Evolutionary conservation across 2,888 invertebrate genomes (phyloP), one percentile per base, ranked within the genome.

Genomic region (Poecilus cupreus): DNA sequence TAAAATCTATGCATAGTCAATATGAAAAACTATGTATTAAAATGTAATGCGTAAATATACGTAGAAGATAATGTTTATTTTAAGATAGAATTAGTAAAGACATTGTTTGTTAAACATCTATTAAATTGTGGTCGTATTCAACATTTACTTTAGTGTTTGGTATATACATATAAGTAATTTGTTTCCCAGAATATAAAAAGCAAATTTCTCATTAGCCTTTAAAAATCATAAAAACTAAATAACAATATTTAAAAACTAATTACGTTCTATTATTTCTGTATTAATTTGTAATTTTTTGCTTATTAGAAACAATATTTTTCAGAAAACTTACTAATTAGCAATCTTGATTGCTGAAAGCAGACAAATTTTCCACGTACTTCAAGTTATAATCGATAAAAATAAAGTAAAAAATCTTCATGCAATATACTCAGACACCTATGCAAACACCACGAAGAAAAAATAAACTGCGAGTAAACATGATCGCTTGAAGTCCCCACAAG

Each of bases 361-460:
- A n/a, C 4, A 51, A 51, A 51, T 18, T 51, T 4, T 51, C 20
- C 51, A 20, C 4, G 10, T 18, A 26, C 60, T 13, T 26, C 13
- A 60, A 26, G n/a, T 13, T 51, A 22, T 24, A 16, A 51, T 8
- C 18, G 18, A 16, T 51, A 57, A 57, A 57, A 57, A 57, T 57
- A 43, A 43, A 2, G 3, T 43, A 43, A 57, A 24, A 57, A 57
- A n/a, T 1, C 3, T n/a, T 60, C 4, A 13, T 13, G 60, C 13
- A 43, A 11, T 43, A 10, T 43, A 24, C 24, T 60, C 26, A 60
- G 26, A 26, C 60, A 60, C 60, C 26, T 60, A 26, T 24, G 13
- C 5, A 60, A 60, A 60, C 60, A 60, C 60, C 13, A 13, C 60
- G 26, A 60, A 60, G 60, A 60, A 60, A 60, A 60, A 26, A 60